These are phyloP conservation scores for Chaetogeoica ovagalla DNA, from an alignment of 2,888 invertebrate species.

Conservation along the genomic window DNA sequence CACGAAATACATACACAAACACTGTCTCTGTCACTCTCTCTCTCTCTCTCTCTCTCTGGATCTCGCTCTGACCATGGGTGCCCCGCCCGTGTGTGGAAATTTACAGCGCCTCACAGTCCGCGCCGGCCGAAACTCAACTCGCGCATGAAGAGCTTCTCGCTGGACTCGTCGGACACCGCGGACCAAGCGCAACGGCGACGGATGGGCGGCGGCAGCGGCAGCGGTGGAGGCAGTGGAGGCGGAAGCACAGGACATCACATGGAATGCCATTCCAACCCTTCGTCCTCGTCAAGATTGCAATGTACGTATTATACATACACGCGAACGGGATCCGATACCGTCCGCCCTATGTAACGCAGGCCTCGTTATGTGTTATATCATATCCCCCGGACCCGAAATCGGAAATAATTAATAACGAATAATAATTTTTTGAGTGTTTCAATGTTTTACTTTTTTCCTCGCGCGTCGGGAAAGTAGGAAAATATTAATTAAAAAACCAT, in stretches of 20 bases:
- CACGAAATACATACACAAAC: not conserved
- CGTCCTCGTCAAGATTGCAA: slow-evolving; percentile 66
- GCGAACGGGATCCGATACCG: not conserved
- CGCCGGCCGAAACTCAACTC: slow-evolving; percentile 93
- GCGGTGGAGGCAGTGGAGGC: slow-evolving; percentile 75
- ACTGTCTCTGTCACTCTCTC: not conserved
- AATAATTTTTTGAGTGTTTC: no score
- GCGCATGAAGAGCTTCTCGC: slow-evolving; percentile 95
- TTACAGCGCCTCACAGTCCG: slow-evolving; percentile 90
- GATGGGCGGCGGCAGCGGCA: slow-evolving; percentile 66
- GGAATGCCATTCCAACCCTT: slow-evolving; percentile 63
- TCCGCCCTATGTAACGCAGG: not conserved
- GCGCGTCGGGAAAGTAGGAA: no score
- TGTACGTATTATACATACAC: slow-evolving; percentile 61
- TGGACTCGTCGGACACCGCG: slow-evolving; percentile 93
- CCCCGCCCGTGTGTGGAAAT: slow-evolving; percentile 48
- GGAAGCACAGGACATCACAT: slow-evolving; percentile 62
- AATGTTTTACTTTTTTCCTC: no score
- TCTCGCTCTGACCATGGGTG: slow-evolving; percentile 44
- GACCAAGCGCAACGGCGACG: slow-evolving; percentile 75
- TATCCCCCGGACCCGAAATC: not conserved
- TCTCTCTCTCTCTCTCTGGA: slow-evolving; percentile 3
- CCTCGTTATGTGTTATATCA: not conserved
- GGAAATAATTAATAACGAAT: not conserved
- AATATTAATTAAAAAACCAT: no score